phyloP scores from a whole-genome alignment of 2,113 vertebrate genomes.

The Datnioides undecimradiatus region DNA sequence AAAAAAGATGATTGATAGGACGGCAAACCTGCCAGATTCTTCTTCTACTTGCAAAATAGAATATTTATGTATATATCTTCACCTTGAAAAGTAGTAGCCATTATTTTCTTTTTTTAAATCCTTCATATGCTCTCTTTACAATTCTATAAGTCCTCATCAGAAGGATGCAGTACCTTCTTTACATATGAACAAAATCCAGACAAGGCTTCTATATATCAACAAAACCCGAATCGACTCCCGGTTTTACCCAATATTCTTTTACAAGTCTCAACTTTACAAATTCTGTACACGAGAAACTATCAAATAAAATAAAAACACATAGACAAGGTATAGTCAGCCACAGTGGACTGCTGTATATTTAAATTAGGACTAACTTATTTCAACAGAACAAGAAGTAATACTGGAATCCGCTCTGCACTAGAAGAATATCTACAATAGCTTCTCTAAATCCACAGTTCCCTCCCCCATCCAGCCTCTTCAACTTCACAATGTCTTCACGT shows the following conservation, averaged over 20 bases:
- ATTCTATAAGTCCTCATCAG: constrained; percentile 75
- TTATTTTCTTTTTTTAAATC: constrained; percentile 80
- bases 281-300: constrained; percentile 87
- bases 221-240: constrained; percentile 71
- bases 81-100: constrained; percentile 82
- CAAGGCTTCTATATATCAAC: constrained; percentile 90
- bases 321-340: constrained; percentile 90
- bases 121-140: constrained; percentile 83
- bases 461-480: constrained; percentile 80
- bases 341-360: constrained; percentile 89
- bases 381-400: constrained; percentile 95
- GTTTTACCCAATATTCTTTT: constrained; percentile 80
- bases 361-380: constrained; percentile 97
- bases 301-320: constrained; percentile 86
- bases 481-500: constrained; percentile 77
- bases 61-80: constrained; percentile 85
- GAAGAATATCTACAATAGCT: constrained; percentile 95
- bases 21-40: constrained; percentile 75
- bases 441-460: constrained; percentile 87
- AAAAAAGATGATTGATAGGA: constrained; percentile 77
- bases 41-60: constrained; percentile 83
- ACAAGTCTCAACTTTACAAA: constrained; percentile 84
- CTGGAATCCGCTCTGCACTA: constrained; percentile 94
- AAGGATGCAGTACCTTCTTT: constrained; percentile 78
- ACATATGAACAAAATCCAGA: constrained; percentile 90